Evolutionary conservation across 30 jellyfish, hydroid and myxozoan genomes (phyloP), one percentile per base, ranked within the genome.

Genomic region (Nemopilema nomurai): DNA sequence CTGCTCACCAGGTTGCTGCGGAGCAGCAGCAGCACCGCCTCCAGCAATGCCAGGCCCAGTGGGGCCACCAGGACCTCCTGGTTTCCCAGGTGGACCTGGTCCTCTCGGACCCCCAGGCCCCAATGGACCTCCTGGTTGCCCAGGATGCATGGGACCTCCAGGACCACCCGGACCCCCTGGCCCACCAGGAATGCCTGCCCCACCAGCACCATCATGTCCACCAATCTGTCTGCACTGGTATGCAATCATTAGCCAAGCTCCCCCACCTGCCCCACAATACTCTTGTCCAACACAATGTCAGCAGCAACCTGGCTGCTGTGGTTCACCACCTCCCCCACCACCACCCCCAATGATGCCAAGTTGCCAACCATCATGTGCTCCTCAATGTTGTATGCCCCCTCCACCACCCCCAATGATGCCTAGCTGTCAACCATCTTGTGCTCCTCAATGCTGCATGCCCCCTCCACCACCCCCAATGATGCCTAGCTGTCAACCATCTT

Each of bases 321-420:
- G 96, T n/a, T 49, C 88, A 16, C 88, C 98, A 76, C 75, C 96
- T 25, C 83, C 93, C 0, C 90, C 97, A 28, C 88, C 93, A 17
- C 86, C 93, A 8, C 96, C 97, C 68, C 96, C 97, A 77, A 86
- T 85, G 79, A 81, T 87, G 91, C 97, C 91, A 80, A 75, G 88
- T 68, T 92, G 98, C 71, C 96, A 88, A 65, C 94, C 98, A 49
- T 80, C 92, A 18, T 92, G 98, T 75, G 98, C 98, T 13, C 98
- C 98, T 1, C 88, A 74, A 50, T 92, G 97, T 49, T 87, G 97
- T 82, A 77, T 84, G 94, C 80, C 90, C 33, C 86, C 97, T 28
- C 88, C 93, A 17, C 86, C 93, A 8, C 96, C 97, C 68, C 96
- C 97, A 77, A 86, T 85, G 79, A 81, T 87, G 91, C 97, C 91